phyloP scores from a whole-genome alignment of 2,888 invertebrate genomes.

The Rapana venosa region DNA sequence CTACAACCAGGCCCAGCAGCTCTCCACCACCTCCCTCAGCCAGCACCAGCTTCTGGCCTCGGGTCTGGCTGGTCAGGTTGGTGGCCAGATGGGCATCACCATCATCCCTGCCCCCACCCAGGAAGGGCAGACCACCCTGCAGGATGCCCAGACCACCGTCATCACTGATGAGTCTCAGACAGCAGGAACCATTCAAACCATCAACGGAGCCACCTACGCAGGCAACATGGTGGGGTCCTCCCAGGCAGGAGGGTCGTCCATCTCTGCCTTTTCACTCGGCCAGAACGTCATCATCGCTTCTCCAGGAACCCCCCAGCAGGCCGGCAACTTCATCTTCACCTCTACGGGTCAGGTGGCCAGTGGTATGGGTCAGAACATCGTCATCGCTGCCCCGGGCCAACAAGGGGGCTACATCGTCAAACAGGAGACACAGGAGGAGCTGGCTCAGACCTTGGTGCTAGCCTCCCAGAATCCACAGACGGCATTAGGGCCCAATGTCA shows the following conservation, averaged over 20 bases:
- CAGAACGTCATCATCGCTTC: conserved; percentile 55
- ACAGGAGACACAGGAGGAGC: conserved; percentile 47
- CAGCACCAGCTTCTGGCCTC: conserved; percentile 48
- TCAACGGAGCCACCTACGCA: conserved; percentile 4
- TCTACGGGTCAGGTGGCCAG: conserved; percentile 39
- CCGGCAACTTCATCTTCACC: conserved; percentile 49
- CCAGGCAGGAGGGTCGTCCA: conserved; percentile 28
- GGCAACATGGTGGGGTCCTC: conserved; percentile 31
- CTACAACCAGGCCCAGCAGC: conserved; percentile 53
- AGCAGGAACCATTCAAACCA: conserved; percentile 10
- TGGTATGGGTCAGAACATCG: conserved; percentile 50
- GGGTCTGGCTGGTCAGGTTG: conserved; percentile 43
- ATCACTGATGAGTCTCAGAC: conserved; percentile 30
- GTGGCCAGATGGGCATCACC: conserved; percentile 47
- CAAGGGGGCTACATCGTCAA: conserved; percentile 51
- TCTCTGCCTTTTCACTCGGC: conserved; percentile 50
- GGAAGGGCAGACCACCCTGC: conserved; percentile 41
- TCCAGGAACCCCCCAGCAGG: conserved; percentile 50
- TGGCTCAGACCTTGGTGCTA: conserved; percentile 51
- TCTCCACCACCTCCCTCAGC: conserved; percentile 44
- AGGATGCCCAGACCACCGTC: conserved; percentile 39
- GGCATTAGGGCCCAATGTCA: conserved; percentile 46
- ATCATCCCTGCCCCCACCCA: conserved; percentile 42
- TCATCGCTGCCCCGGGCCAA: conserved; percentile 51
- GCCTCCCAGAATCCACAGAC: conserved; percentile 52